Base-by-base conservation (phyloP, 2,113 vertebrate species). In the Otis tarda region DNA sequence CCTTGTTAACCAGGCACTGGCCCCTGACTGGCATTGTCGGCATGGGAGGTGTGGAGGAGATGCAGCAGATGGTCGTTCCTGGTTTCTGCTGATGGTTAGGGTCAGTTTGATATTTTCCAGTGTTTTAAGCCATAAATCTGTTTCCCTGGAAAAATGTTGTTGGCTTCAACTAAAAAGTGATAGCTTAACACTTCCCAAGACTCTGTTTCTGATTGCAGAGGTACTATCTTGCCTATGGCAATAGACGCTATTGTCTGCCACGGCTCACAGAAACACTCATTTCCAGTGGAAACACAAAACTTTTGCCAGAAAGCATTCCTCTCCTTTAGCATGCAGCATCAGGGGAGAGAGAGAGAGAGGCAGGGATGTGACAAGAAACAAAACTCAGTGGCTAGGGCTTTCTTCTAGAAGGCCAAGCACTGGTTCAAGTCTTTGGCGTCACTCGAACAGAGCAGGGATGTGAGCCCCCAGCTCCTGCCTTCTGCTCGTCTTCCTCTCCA, bases 41-140 rank as follows among this genome's bases (percentile, higher is more conserved):
- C 28, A 10, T 0, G 2, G 76, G 49, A 78, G 41, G 22, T 23
- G 55, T n/a, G 24, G 60, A 75, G 57, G 57, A 69, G 18, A 23
- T 1, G 1, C 25, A 31, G 64, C 55, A 68, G 16, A 30, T 13
- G 0, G 49, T 12, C 9, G 1, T 13, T 61, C 22, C 25, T 56
- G 30, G 6, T 49, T 76, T 82, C 53, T 63, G 55, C 27, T 75
- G 49, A 35, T 11, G 6, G 10, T 33, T 69, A n/a, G 39, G 41
- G 75, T 41, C 45, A 69, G 15, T 33, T 79, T 39, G 45, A 49
- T 14, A 11, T 6, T 56, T 94, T 73, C 37, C 59, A 74, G 31
- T 0, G 5, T 47, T 93, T 86, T 41, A 50, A 43, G 30, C 35
- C 70, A 88, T 41, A 67, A 86, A 52, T 53, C 18, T 63, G 15